Percentiles rank a stretch among this genome's conserved stretches.
These are phyloP conservation scores for Acrocera orbiculus DNA, from an alignment of 2,888 invertebrate species.

Conservation along the genomic window DNA sequence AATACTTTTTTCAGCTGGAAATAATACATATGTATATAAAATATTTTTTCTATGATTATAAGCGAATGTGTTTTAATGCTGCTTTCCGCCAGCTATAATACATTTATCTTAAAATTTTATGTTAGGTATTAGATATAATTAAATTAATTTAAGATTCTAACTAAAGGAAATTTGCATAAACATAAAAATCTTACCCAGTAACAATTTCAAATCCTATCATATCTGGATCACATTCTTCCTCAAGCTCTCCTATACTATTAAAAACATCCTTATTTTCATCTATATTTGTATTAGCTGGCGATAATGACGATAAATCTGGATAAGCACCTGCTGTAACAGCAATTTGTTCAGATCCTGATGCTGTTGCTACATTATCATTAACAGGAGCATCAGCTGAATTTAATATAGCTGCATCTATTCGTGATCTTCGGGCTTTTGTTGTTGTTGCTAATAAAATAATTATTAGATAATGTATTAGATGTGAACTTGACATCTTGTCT, in stretches of 20 bases:
- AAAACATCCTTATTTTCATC: conserved; percentile 2
- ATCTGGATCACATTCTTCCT: conserved; percentile 70
- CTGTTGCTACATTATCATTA: conserved; percentile 18
- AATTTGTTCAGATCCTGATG: conserved; percentile 18
- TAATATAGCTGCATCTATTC: conserved; percentile 19
- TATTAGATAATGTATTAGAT: too few relatives aligned
- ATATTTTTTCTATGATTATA: too few relatives aligned
- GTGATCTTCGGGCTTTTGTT: conserved; percentile 22
- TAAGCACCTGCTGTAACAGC: conserved; percentile 20
- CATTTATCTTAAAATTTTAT: too few relatives aligned
- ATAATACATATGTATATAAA: too few relatives aligned
- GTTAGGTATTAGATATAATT: too few relatives aligned
- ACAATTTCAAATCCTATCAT: conserved; percentile 83
- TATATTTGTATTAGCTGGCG: conserved; percentile 7
- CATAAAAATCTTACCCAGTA: conserved; percentile 44
- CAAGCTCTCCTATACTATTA: too few relatives aligned
- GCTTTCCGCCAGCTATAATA: too few relatives aligned
- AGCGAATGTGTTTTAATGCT: too few relatives aligned
- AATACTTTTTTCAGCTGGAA: too few relatives aligned
- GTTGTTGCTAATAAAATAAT: too few relatives aligned
- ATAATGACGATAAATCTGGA: conserved; percentile 16
- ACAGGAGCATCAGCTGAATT: conserved; percentile 18
- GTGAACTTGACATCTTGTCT: too few relatives aligned
- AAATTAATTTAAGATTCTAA: neutral
- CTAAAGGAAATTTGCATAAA: neutral